Evolutionary conservation across 2,888 invertebrate genomes (phyloP), one percentile per base, ranked within the genome.

Genomic region (Adelphocoris suturalis): DNA sequence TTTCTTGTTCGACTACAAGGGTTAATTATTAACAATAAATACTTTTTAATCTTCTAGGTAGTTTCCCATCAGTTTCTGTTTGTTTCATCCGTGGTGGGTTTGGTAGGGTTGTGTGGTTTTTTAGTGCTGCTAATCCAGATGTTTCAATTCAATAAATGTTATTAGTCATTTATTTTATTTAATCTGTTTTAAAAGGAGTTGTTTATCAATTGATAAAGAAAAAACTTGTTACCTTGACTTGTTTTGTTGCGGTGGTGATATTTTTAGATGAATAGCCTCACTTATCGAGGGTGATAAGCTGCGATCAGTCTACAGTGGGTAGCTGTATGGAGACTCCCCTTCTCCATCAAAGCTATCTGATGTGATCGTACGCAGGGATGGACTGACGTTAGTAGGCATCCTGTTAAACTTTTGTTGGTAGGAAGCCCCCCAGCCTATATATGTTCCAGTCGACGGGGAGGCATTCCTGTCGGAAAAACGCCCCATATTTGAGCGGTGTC

Each of bases 401-500:
- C 68, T 68, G 68, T 68, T 23, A n/a, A 57, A 7, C 57, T n/a
- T 57, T n/a, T n/a, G 57, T 68, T 23, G 23, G 68, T 68, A 68
- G 68, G 68, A 68, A 68, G 68, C 23, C 68, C 68, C 11, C n/a
- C 37, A 4, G 9, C 68, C 68, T 68, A 68, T 68, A 68, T 23
- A 68, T 68, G 9, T 12, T 19, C 68, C 68, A 57, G 57, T 57
- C n/a, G n/a, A 57, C 16, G 7, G 19, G n/a, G 16, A 57, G 37
- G 57, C n/a, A 57, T 57, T n/a, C n/a, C 57, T n/a, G 57, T 57
- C 57, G 57, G 57, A n/a, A 57, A 57, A 57, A 57, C n/a, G n/a
- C 0, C 57, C 57, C 14, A 57, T n/a, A 57, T 16, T 57, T 57
- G n/a, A n/a, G 19, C 5, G 7, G 57, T 57, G 19, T n/a, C 57